A percentile compares a stretch with the other conserved stretches of the same genome.
Conservation (phyloP, 2,888 invertebrate genomes). For the Diaphora mendica region DNA sequence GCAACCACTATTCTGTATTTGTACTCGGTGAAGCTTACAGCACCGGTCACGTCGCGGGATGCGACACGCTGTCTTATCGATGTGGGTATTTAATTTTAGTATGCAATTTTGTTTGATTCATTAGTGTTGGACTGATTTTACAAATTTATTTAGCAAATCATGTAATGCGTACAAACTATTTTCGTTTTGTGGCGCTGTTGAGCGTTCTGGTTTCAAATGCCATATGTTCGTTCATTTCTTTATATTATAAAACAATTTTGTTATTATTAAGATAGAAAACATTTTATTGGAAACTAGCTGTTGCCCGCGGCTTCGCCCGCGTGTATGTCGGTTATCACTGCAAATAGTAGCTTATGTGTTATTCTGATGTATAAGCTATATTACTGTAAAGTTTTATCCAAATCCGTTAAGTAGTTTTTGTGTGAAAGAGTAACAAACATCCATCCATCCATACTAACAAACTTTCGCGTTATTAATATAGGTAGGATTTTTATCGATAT, state of each 20-base stretch:
- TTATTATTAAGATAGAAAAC: not conserved
- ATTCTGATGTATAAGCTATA: too few relatives aligned
- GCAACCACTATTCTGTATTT: constrained; percentile 77
- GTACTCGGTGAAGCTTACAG: constrained; percentile 72
- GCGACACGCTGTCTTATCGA: constrained; percentile 39
- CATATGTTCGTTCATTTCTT: too few relatives aligned
- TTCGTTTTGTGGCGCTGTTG: not conserved
- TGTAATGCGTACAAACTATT: not conserved
- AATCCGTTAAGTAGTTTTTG: too few relatives aligned
- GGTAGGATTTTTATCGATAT: too few relatives aligned
- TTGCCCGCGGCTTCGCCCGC: too few relatives aligned
- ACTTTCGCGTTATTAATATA: too few relatives aligned
- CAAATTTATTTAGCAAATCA: not conserved
- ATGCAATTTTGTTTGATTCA: constrained; percentile 3
- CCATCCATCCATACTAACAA: too few relatives aligned
- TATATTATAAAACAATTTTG: not conserved
- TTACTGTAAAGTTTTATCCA: too few relatives aligned
- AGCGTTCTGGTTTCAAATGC: not conserved
- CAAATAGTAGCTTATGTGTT: too few relatives aligned
- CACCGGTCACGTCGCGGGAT: constrained; percentile 61
- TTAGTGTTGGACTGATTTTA: not conserved
- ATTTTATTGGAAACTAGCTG: too few relatives aligned
- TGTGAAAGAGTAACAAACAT: too few relatives aligned
- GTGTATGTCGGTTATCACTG: too few relatives aligned
- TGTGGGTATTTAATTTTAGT: constrained; percentile 39